phyloP scores from a whole-genome alignment of 1,140 invertebrate genomes.

The Triops longicaudatus region DNA sequence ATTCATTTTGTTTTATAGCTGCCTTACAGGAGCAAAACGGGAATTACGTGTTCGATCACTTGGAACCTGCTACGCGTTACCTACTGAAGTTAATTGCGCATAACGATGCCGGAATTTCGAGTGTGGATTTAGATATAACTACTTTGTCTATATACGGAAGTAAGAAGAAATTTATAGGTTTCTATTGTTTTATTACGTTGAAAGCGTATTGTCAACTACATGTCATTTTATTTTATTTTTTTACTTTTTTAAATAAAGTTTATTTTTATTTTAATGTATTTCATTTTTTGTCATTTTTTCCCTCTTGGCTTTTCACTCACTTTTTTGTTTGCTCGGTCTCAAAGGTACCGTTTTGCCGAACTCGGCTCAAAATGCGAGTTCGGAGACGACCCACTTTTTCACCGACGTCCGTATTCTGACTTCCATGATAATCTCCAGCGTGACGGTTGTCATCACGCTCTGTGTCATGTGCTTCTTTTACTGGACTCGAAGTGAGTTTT shows the following conservation, averaged over 20 bases:
- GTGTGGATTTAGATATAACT: constrained; percentile 36
- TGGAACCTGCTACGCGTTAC: constrained; percentile 40
- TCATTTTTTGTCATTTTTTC: background rate
- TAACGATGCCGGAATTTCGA: constrained; percentile 40
- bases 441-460: background rate
- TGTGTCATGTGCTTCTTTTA: constrained; percentile 12
- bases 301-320: background rate
- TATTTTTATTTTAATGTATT: background rate
- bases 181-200: no score
- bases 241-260: background rate
- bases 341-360: background rate
- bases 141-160: constrained; percentile 39
- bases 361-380: background rate
- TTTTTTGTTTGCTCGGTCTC: background rate
- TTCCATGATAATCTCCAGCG: constrained; percentile 11
- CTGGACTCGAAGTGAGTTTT: constrained; percentile 3
- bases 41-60: constrained; percentile 34
- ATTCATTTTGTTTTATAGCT: background rate
- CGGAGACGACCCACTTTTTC: background rate
- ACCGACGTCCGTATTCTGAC: background rate
- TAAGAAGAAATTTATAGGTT: constrained; percentile 30
- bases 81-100: constrained; percentile 39
- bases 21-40: constrained; percentile 20
- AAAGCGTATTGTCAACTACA: no score
- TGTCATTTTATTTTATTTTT: background rate